phyloP scores from a whole-genome alignment of 53 echinoderm and acorn worm genomes.

The Temnopleurus reevesii region DNA sequence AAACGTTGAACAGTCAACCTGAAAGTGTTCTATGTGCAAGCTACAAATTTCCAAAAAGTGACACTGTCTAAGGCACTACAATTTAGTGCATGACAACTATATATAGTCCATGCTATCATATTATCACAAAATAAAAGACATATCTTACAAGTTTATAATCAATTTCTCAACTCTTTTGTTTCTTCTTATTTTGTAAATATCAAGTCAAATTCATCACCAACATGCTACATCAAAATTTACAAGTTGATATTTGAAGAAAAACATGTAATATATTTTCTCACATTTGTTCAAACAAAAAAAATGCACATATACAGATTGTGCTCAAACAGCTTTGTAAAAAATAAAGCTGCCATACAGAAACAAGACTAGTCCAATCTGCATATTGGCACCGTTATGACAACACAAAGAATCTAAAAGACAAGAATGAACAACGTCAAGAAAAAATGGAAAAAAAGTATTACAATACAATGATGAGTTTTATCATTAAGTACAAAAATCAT shows the following conservation, averaged over 20 bases:
- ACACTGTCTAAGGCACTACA: constrained; percentile 59
- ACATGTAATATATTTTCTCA: background rate
- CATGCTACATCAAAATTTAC: constrained; percentile 25
- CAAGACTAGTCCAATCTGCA: constrained; percentile 25
- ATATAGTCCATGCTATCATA: constrained; percentile 46
- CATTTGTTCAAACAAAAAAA: background rate
- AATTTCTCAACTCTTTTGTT: background rate
- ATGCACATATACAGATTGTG: background rate
- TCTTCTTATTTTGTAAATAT: constrained; percentile 3
- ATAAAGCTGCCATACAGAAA: background rate
- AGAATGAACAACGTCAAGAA: constrained; percentile 6
- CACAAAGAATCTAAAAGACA: background rate
- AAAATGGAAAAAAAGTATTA: background rate
- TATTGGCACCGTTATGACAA: constrained; percentile 19
- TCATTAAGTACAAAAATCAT: constrained; percentile 22
- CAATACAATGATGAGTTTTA: constrained; percentile 7
- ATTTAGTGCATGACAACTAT: constrained; percentile 53
- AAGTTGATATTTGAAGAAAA: constrained; percentile 5
- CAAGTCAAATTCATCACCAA: constrained; percentile 26
- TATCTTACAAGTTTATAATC: constrained; percentile 48
- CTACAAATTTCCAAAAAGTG: constrained; percentile 46
- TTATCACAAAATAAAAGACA: constrained; percentile 54
- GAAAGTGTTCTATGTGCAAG: constrained; percentile 48
- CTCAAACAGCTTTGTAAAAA: background rate
- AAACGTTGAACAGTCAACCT: background rate